Percentiles rank a stretch among this genome's conserved stretches.
These are phyloP conservation scores for Sabatieria punctata DNA, from an alignment of 2,888 invertebrate species.

Conservation along the genomic window DNA sequence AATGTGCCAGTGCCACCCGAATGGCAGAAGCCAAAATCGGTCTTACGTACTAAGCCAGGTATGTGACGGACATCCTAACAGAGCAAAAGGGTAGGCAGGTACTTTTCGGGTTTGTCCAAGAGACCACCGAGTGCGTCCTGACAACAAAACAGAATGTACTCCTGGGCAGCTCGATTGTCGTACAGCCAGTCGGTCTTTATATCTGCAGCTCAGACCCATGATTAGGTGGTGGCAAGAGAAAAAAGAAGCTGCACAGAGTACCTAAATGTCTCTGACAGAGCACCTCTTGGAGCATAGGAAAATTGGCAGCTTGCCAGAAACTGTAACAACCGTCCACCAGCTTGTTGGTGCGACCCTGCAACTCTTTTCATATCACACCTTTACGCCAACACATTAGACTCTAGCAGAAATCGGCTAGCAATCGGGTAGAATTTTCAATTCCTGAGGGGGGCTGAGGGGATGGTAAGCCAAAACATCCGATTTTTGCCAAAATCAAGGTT, in stretches of 20 bases:
- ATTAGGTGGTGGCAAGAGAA: too few species aligned
- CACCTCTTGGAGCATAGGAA: conserved; percentile 68
- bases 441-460: too few species aligned
- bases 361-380: not conserved
- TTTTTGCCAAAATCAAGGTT: too few species aligned
- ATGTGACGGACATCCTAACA: not conserved
- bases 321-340: conserved; percentile 96
- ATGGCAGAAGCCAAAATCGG: too few species aligned
- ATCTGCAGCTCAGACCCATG: not conserved
- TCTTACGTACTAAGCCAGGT: not conserved
- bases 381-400: too few species aligned
- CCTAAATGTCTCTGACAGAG: too few species aligned
- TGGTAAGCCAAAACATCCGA: too few species aligned
- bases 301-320: conserved; percentile 91
- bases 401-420: too few species aligned
- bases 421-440: too few species aligned
- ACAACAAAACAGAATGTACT: conserved; percentile 81
- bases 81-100: too few species aligned
- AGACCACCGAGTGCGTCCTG: conserved; percentile 69
- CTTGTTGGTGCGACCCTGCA: conserved; percentile 82
- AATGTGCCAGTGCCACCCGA: too few species aligned
- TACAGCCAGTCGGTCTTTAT: conserved; percentile 11
- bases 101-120: conserved; percentile 89
- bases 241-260: too few species aligned
- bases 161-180: conserved; percentile 51